A percentile compares a stretch with the other conserved stretches of the same genome.
phyloP scores from a whole-genome alignment of 2,797 vertebrate species.

The Serranus cabrilla region DNA sequence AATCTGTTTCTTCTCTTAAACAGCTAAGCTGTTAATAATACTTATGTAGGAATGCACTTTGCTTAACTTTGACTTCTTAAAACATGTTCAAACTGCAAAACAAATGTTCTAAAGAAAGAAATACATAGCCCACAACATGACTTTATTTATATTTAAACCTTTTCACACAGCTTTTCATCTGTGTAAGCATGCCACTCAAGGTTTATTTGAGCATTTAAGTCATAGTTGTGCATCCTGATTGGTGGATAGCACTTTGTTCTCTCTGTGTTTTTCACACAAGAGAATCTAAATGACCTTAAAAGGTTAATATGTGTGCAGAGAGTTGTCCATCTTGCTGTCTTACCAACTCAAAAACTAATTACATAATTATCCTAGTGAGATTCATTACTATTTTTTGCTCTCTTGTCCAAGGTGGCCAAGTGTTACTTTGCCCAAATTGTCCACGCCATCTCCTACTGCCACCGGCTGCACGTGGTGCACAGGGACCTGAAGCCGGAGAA shows the following conservation, averaged over 20 bases:
- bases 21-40: too few species aligned
- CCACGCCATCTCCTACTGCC: constrained; percentile 97
- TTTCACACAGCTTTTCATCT: too few species aligned
- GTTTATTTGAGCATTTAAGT: too few species aligned
- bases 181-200: too few species aligned
- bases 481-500: constrained; percentile 98
- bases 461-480: constrained; percentile 96
- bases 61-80: too few species aligned
- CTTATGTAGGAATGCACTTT: too few species aligned
- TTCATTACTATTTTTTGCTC: background rate
- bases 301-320: background rate
- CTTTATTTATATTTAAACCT: too few species aligned
- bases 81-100: too few species aligned
- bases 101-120: too few species aligned
- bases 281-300: background rate
- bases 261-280: background rate
- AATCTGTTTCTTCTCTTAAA: too few species aligned
- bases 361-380: background rate
- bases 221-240: too few species aligned
- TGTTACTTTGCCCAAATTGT: constrained; percentile 93
- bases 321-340: background rate
- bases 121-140: too few species aligned
- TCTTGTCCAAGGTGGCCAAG: constrained; percentile 76
- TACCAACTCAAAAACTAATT: background rate
- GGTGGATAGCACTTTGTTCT: background rate